These are phyloP conservation scores for Miichthys miiuy DNA, from an alignment of 2,797 vertebrate genomes.

Conservation along the genomic window DNA sequence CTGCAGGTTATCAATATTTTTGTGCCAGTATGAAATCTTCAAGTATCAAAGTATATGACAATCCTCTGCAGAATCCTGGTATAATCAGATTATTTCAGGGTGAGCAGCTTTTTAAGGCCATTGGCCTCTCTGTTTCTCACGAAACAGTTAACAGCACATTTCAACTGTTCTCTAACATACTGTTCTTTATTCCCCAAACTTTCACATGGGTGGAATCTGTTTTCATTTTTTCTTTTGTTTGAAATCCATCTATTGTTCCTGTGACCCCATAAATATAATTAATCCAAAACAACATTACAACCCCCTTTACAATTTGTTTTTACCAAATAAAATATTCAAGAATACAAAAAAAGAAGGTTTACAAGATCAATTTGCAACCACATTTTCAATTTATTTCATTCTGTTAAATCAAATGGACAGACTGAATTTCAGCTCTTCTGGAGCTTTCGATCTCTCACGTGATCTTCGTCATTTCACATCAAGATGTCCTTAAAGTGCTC, in stretches of 20 bases:
- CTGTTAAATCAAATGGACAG: not conserved
- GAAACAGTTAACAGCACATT: too few species aligned
- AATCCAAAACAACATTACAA: not conserved
- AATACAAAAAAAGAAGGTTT: not conserved
- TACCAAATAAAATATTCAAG: not conserved
- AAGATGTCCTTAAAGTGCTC: too few species aligned
- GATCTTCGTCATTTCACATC: not conserved
- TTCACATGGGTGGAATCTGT: not conserved
- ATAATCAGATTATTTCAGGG: not conserved
- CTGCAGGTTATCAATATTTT: not conserved
- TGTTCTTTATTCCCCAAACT: not conserved
- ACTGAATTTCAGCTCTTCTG: not conserved
- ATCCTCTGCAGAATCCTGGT: not conserved
- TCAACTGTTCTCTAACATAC: not conserved
- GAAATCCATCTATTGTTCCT: not conserved
- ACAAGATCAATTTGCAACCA: not conserved
- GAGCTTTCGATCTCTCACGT: not conserved
- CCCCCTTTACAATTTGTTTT: not conserved
- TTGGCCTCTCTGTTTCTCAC: too few species aligned
- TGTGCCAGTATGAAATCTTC: not conserved
- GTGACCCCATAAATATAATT: not conserved
- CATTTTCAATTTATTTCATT: not conserved
- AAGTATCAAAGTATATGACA: not conserved
- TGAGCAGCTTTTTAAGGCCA: not conserved
- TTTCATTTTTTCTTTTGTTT: not conserved